Conservation (phyloP, 1,140 invertebrate genomes). For the Pectinophora gossypiella region DNA sequence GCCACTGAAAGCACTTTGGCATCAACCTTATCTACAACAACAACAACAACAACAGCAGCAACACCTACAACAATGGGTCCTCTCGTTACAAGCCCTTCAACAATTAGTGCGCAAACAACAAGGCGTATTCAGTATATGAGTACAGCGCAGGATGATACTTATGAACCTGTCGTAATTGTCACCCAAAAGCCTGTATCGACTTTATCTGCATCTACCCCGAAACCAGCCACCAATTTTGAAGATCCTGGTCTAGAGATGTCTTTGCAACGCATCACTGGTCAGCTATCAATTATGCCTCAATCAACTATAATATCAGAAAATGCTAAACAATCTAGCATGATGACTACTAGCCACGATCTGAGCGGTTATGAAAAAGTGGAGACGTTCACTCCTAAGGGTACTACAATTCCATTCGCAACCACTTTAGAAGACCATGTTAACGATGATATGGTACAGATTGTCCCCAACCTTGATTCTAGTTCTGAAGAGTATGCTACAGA, state of each 20-base stretch:
- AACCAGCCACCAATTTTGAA: conserved; percentile 55
- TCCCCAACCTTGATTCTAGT: conserved; percentile 49
- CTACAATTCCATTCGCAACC: conserved; percentile 35
- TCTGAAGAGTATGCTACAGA: conserved; percentile 34
- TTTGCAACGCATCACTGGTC: conserved; percentile 70
- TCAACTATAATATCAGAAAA: conserved; percentile 51
- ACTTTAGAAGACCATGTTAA: conserved; percentile 34
- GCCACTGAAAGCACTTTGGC: conserved; percentile 17
- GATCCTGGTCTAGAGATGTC: conserved; percentile 68
- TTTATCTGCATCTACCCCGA: conserved; percentile 35
- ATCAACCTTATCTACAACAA: background rate
- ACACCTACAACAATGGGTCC: no score
- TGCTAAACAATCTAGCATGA: conserved; percentile 32
- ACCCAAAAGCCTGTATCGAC: conserved; percentile 30
- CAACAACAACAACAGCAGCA: conserved; percentile 19
- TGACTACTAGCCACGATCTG: conserved; percentile 23
- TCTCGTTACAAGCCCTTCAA: conserved; percentile 10
- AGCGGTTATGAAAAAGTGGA: conserved; percentile 50
- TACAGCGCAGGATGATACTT: conserved; percentile 21
- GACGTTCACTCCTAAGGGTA: conserved; percentile 56
- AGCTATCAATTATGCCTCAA: conserved; percentile 62
- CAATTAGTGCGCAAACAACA: conserved; percentile 10
- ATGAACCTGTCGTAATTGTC: conserved; percentile 24
- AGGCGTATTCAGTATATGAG: conserved; percentile 8
- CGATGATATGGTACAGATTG: conserved; percentile 61